Evolutionary conservation across 2,888 invertebrate genomes (phyloP).

Genomic region (Iselma pallidipennis): DNA sequence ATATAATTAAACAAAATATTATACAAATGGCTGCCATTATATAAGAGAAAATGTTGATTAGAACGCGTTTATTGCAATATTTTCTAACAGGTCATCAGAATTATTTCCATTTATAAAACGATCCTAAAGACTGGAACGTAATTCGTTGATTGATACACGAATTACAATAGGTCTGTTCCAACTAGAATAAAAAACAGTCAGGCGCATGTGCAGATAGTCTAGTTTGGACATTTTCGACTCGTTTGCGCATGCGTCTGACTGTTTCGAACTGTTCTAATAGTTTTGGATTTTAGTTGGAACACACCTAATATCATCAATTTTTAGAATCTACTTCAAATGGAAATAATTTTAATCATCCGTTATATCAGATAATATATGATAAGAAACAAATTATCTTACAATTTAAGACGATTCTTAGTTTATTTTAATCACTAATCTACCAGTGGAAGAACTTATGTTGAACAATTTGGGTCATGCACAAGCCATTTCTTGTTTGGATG

Average conservation of each 20-base stretch:
- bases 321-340: too few relatives aligned
- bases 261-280: too few relatives aligned
- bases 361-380: background rate
- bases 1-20: background rate
- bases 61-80: background rate
- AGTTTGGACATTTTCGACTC: too few relatives aligned
- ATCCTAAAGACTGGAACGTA: too few relatives aligned
- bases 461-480: constrained; percentile 56
- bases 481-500: constrained; percentile 61
- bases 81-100: background rate
- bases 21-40: background rate
- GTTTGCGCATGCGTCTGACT: too few relatives aligned
- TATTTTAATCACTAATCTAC: constrained; percentile 10
- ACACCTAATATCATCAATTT: too few relatives aligned
- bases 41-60: background rate
- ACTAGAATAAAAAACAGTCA: too few relatives aligned
- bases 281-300: too few relatives aligned
- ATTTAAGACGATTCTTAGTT: constrained; percentile 10
- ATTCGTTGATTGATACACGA: too few relatives aligned
- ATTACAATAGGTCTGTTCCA: too few relatives aligned
- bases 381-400: background rate
- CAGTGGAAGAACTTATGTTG: constrained; percentile 26
- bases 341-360: background rate
- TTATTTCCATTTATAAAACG: too few relatives aligned
- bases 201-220: too few relatives aligned